Conservation (phyloP, 1,140 invertebrate genomes). For the Brachionus manjavacas region DNA sequence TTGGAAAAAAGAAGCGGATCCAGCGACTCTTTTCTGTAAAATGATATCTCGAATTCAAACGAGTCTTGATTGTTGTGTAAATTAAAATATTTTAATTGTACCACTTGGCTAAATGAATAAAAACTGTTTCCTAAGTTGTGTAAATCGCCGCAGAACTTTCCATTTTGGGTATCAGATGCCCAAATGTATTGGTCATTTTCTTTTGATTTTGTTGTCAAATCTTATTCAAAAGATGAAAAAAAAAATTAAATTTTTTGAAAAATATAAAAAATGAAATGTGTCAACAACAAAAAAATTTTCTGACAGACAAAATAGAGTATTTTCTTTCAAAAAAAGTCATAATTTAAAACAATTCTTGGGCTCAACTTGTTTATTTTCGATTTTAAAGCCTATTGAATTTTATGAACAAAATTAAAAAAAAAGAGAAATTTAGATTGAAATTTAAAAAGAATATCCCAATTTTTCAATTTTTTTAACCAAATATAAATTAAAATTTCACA, state of each 20-base stretch:
- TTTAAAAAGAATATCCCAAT: no score
- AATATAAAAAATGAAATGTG: no score
- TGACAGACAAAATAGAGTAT: no score
- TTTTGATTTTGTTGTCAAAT: background rate
- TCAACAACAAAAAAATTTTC: no score
- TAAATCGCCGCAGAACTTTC: slow-evolving; percentile 27
- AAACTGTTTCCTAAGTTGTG: slow-evolving; percentile 1
- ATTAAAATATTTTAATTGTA: slow-evolving; percentile 1
- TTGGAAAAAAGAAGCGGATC: slow-evolving; percentile 29
- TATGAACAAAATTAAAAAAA: no score
- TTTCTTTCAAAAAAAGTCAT: no score
- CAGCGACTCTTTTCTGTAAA: background rate
- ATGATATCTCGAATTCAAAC: slow-evolving; percentile 8
- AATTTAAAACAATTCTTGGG: no score
- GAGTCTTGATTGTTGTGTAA: background rate
- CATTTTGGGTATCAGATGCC: background rate
- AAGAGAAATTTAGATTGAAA: no score
- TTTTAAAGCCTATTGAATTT: no score
- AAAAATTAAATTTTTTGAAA: background rate
- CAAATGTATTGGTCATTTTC: background rate
- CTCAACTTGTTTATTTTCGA: no score
- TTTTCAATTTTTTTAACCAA: no score
- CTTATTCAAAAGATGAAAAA: background rate
- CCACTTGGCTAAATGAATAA: slow-evolving; percentile 3
- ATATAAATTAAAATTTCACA: no score